Conservation (phyloP, 2,797 vertebrate species). For the Echiichthys vipera region DNA sequence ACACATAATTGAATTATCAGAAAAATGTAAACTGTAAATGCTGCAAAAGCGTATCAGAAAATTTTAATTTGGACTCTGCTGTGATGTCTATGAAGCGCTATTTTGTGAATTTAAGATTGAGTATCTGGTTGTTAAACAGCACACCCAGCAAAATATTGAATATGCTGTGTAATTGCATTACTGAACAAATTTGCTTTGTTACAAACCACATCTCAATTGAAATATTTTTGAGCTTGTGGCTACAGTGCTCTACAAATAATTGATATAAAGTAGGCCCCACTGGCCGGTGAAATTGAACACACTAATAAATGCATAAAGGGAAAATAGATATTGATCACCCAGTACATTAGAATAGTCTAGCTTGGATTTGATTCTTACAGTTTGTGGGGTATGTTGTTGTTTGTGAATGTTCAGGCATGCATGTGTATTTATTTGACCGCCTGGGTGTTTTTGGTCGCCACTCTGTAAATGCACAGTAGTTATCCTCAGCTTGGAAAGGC, state of each 20-base stretch:
- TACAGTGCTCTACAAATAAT: conserved; percentile 69
- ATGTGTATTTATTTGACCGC: conserved; percentile 46
- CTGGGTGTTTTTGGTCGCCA: conserved; percentile 38
- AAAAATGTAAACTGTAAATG: conserved; percentile 4
- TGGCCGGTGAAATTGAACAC: conserved; percentile 68
- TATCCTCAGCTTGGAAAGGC: conserved; percentile 3
- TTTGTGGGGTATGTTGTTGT: conserved; percentile 45
- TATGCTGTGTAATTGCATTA: conserved; percentile 70
- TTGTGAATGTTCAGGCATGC: conserved; percentile 1
- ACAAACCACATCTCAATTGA: conserved; percentile 72
- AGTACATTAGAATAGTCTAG: conserved; percentile 58
- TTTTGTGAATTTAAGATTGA: conserved; percentile 43
- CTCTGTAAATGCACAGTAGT: conserved; percentile 29
- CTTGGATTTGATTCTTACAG: conserved; percentile 70
- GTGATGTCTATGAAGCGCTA: conserved; percentile 39
- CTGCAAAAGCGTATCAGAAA: conserved; percentile 22
- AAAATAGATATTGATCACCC: conserved; percentile 77
- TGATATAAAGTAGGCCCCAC: conserved; percentile 68
- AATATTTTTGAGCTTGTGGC: conserved; percentile 71
- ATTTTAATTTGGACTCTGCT: conserved; percentile 37
- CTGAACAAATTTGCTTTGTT: conserved; percentile 68
- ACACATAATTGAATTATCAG: conserved; percentile 12
- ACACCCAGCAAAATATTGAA: conserved; percentile 61
- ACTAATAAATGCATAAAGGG: conserved; percentile 76
- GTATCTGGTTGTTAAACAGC: conserved; percentile 52